These are phyloP conservation scores for Phyllotis vaccarum DNA, from an alignment of 2,797 vertebrate genomes.

Conservation along the genomic window DNA sequence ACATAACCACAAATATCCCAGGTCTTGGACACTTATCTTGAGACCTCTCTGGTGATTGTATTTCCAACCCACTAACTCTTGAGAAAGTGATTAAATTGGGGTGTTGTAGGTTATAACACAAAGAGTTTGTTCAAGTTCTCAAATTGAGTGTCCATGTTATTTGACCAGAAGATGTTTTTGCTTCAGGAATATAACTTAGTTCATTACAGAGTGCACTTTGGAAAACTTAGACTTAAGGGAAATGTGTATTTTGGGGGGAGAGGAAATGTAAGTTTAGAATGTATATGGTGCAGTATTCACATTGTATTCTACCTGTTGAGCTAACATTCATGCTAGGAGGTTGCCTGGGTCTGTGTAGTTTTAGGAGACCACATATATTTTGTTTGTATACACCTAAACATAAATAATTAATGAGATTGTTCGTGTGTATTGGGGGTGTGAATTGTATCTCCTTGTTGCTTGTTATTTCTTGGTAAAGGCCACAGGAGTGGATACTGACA, in stretches of 20 bases:
- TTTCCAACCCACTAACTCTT: not conserved
- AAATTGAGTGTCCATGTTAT: not conserved
- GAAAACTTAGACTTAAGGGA: not conserved
- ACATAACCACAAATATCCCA: not conserved
- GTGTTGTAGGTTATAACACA: not conserved
- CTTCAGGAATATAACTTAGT: not conserved
- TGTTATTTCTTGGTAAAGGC: constrained; percentile 24
- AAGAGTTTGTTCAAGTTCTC: not conserved
- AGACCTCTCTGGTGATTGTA: not conserved
- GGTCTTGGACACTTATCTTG: not conserved
- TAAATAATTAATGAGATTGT: constrained; percentile 8
- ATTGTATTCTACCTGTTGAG: constrained; percentile 22
- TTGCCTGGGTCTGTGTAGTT: not conserved
- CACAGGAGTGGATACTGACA: not conserved
- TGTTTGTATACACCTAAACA: not conserved
- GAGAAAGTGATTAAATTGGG: constrained; percentile 28
- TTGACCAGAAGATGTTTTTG: constrained; percentile 25
- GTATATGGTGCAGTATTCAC: not conserved
- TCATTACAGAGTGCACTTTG: not conserved
- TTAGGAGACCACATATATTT: not conserved
- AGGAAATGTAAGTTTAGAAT: not conserved
- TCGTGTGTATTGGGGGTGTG: not conserved
- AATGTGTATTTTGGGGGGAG: not conserved
- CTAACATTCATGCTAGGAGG: not conserved
- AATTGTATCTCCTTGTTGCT: not conserved